phyloP scores from a whole-genome alignment of 2,888 invertebrate genomes.

The Drosophila paucipuncta region DNA sequence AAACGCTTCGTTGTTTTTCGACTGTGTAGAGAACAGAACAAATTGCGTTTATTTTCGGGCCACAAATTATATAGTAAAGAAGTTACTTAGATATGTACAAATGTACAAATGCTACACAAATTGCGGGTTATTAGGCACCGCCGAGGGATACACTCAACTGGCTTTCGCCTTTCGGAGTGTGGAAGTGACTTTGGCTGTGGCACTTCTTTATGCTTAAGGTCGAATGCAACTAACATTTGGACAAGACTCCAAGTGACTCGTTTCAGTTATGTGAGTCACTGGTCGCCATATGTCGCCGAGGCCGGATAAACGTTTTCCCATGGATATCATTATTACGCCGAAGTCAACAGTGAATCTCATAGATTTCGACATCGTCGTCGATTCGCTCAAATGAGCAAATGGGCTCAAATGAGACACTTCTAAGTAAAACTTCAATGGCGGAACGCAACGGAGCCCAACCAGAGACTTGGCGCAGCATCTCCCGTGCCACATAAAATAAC shows the following conservation, averaged over 20 bases:
- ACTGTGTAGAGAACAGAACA: slow-evolving; percentile 17
- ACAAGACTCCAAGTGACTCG: slow-evolving; percentile 3
- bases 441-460: slow-evolving; percentile 25
- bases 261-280: slow-evolving; percentile 44
- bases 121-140: slow-evolving; percentile 73
- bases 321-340: slow-evolving; percentile 73
- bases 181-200: background rate
- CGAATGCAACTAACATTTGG: slow-evolving; percentile 41
- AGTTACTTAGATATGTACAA: slow-evolving; percentile 42
- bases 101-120: slow-evolving; percentile 60
- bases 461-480: slow-evolving; percentile 17
- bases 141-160: slow-evolving; percentile 82
- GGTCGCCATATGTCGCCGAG: slow-evolving; percentile 28
- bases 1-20: slow-evolving; percentile 10
- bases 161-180: slow-evolving; percentile 26
- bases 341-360: slow-evolving; percentile 51
- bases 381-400: slow-evolving; percentile 73
- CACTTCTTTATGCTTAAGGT: background rate
- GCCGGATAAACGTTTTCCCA: slow-evolving; percentile 59
- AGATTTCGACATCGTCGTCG: slow-evolving; percentile 68
- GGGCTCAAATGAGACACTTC: slow-evolving; percentile 60
- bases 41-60: slow-evolving; percentile 41
- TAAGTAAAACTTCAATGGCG: slow-evolving; percentile 59
- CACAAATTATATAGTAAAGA: slow-evolving; percentile 70
- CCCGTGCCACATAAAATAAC: slow-evolving; percentile 34